A percentile compares a stretch with the other conserved stretches of the same genome.
Evolutionary conservation across 2,113 vertebrate species (phyloP).

Genomic region (Centropus unirufus): DNA sequence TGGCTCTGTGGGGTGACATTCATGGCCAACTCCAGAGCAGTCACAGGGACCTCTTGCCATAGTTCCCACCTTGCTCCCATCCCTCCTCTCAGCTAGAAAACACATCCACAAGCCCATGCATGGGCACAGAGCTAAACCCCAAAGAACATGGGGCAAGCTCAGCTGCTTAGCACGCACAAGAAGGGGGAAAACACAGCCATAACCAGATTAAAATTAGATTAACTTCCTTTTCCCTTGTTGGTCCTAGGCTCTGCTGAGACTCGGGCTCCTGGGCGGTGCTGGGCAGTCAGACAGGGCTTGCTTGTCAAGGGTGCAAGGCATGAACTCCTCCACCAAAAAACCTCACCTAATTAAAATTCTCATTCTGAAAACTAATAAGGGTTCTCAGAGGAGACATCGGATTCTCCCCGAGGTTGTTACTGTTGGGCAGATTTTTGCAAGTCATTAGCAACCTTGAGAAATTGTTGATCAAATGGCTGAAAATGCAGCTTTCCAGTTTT

Average conservation of each 20-base stretch:
- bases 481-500: slow-evolving; percentile 47
- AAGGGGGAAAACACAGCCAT: rapidly evolving
- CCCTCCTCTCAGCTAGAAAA: neutral
- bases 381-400: neutral
- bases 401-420: slow-evolving; percentile 37
- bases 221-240: neutral
- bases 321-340: neutral
- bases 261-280: neutral
- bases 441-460: slow-evolving; percentile 45
- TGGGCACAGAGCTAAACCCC: neutral
- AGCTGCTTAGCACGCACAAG: neutral
- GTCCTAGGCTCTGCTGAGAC: neutral
- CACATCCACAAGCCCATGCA: rapidly evolving
- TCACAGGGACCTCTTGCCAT: rapidly evolving
- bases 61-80: rapidly evolving
- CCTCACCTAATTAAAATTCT: slow-evolving; percentile 36
- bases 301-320: neutral
- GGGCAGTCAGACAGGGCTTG: neutral
- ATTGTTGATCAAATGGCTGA: slow-evolving; percentile 39
- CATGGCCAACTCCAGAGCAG: neutral
- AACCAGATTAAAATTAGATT: neutral
- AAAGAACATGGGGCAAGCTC: neutral
- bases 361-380: slow-evolving; percentile 25
- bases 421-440: slow-evolving; percentile 48
- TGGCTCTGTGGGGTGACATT: neutral